Evolutionary conservation across 2,113 vertebrate species (phyloP).

Genomic region (Kobus ellipsiprymnus): DNA sequence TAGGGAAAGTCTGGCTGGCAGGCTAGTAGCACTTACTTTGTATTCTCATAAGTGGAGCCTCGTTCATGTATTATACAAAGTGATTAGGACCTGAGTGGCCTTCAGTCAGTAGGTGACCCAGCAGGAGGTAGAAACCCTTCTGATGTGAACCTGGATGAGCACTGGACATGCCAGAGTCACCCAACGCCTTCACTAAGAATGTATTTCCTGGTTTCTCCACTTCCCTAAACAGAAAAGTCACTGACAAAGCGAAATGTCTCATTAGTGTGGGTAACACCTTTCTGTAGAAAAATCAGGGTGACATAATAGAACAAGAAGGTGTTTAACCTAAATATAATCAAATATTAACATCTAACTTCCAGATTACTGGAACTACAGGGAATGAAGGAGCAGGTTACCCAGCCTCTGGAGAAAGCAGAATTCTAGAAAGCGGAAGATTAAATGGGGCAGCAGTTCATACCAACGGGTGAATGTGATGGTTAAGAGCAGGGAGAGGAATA

Average conservation of each 20-base stretch:
- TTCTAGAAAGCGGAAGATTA: background rate
- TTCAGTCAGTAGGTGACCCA: background rate
- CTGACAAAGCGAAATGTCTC: background rate
- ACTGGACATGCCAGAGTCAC: background rate
- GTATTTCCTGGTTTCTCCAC: background rate
- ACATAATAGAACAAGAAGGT: background rate
- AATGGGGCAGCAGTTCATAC: background rate
- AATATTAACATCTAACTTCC: background rate
- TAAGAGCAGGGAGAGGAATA: background rate
- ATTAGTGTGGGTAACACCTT: background rate
- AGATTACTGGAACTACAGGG: background rate
- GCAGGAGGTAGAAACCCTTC: background rate
- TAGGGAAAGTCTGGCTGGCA: background rate
- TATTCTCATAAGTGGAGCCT: background rate
- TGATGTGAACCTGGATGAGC: background rate
- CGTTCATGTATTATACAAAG: background rate
- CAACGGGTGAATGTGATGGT: background rate
- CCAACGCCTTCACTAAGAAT: background rate
- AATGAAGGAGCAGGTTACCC: background rate
- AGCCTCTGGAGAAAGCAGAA: background rate
- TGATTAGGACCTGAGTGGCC: background rate
- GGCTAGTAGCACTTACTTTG: background rate
- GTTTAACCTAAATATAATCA: background rate
- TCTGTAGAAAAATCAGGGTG: background rate
- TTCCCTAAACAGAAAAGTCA: background rate